phyloP scores from a whole-genome alignment of 2,113 vertebrate genomes.

The Brachyhypopomus occidentalis region DNA sequence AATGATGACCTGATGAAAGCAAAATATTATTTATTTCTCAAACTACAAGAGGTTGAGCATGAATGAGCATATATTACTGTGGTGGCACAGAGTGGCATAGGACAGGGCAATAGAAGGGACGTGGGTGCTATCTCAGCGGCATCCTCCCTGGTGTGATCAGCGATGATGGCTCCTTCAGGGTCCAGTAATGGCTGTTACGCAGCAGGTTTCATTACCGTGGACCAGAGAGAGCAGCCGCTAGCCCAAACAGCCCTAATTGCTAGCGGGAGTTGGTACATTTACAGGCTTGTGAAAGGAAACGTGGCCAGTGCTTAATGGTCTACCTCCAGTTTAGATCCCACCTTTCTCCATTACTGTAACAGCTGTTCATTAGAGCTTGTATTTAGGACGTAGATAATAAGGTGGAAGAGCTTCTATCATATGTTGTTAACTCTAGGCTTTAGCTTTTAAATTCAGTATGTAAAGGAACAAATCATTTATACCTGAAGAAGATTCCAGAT shows the following conservation, averaged over 20 bases:
- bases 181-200: conserved; percentile 24
- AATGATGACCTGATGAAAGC: not conserved
- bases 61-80: not conserved
- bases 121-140: conserved; percentile 5
- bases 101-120: conserved; percentile 2
- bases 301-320: conserved; percentile 42
- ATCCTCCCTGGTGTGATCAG: conserved; percentile 9
- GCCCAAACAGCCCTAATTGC: conserved; percentile 40
- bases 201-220: conserved; percentile 43
- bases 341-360: conserved; percentile 29
- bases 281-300: conserved; percentile 38
- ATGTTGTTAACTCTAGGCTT: not conserved
- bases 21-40: not conserved
- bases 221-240: conserved; percentile 29
- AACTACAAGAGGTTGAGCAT: not conserved
- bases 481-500: no score
- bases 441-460: not conserved
- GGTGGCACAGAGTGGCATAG: not conserved
- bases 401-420: conserved; percentile 25
- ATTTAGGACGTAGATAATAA: conserved; percentile 26
- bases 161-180: conserved; percentile 16
- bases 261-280: conserved; percentile 29
- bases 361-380: conserved; percentile 44
- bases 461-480: conserved; percentile 11
- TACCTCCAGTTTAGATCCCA: conserved; percentile 17